Base-by-base conservation (phyloP, 2,797 vertebrate genomes). In the Enteromius thamalakanensis region DNA sequence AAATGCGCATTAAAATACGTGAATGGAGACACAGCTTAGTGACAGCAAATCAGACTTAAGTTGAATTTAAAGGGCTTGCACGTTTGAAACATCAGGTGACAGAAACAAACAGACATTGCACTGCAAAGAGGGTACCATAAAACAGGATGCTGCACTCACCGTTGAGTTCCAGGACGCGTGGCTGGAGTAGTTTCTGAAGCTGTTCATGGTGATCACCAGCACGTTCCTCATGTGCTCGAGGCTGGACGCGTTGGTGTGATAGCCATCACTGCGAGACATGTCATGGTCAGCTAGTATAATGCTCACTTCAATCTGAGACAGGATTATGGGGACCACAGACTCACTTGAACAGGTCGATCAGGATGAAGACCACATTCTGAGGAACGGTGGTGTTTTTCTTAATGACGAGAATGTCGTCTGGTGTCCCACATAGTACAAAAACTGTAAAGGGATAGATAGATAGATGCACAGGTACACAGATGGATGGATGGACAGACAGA, bases 281-380 rank as follows among this genome's bases (percentile, higher is more conserved):
- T n/a, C 19, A 74, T 3, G 11, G 42, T 79, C 45, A 77, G 37
- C 9, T 3, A 6, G 21, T 37, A 53, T 4, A 14, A 58, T 15
- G 17, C 55, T 34, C 5, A n/a, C 1, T 23, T 32, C 42, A 17
- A 51, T 19, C 8, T 49, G 8, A 65, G 6, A 49, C 0, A 1
- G 3, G 14, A 42, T 70, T 12, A 17, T 4, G 68, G 23, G 10
- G 29, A 62, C 55, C 49, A 65, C 14, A 81, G 71, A 88, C 96
- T 95, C 94, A 99, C 98, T 95, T 97, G 93, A 96, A 97, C 79
- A 98, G 88, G 89, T 99, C 97, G n/a, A 99, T 87, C 60, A 99
- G 94, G 87, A 99, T 92, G 88, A 98, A 95, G 74, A 97, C 83
- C 21, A 93, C 92, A 51, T 98, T 94, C 9, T 91, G 65, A 74